Base-by-base conservation (phyloP, 2,113 vertebrate species). In the Geothlypis trichas region DNA sequence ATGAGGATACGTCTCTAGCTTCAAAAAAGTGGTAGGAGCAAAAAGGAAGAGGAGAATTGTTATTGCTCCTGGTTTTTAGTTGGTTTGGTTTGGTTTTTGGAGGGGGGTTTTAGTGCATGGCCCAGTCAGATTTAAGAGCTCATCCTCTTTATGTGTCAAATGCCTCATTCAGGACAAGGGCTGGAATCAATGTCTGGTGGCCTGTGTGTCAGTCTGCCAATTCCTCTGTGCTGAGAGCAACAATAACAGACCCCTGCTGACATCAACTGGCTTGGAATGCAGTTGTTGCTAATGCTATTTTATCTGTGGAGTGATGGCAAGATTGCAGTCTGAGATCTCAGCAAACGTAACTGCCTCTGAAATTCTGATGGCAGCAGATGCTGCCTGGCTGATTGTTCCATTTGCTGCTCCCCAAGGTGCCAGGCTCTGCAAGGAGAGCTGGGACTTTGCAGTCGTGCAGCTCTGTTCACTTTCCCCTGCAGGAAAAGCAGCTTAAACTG, bases 261-360 rank as follows among this genome's bases (percentile, higher is more conserved):
- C 93, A 94, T 92, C 94, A 84, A 30, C 77, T 68, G 91, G 24
- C 94, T 82, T 94, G 93, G 93, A 96, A 94, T 95, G 93, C 66
- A 52, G 84, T 61, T 94, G 77, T 61, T 95, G 69, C 65, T 87
- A 61, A 52, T 49, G 47, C 68, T 89, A 1, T 68, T 93, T 94
- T 67, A 93, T 91, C 87, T 89, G 77, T 65, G 57, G 83, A 89
- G 76, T 11, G 52, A 61, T 89, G 93, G 95, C n/a, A 71, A 90
- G 79, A 35, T 88, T 92, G 84, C 71, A 58, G 62, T 12, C 67
- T 75, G 52, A 82, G 66, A 78, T 84, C 42, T 51, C 69, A 15
- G 66, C 37, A 71, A 63, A 89, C 0, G 2, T 47, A 78, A 72
- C 69, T 35, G 46, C 10, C 62, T 87, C 89, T 37, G 47, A 58